Evolutionary conservation across 2,797 vertebrate species (phyloP), one percentile per base, ranked within the genome.

Genomic region (Hybognathus amarus): DNA sequence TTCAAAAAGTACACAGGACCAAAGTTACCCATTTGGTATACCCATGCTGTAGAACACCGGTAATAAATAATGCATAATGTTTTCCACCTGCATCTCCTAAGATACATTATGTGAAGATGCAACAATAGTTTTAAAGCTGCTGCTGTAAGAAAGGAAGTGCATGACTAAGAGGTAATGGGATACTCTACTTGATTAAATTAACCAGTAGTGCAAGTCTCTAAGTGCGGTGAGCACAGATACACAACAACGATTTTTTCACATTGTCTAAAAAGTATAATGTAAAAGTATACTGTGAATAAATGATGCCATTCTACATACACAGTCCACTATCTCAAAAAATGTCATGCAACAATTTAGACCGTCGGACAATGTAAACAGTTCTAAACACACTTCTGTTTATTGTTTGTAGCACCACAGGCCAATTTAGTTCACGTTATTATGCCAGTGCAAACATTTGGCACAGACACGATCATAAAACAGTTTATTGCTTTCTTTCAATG

Each of bases 391-490:
- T 40, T 22, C 12, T 22, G 42, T 70, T 59, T 45, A 42, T 69
- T 69, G 38, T 45, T 24, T 10, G 12, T 45, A 33, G 24, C 52
- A 45, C 45, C 61, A 50, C 12, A 38, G 38, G 42, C 38, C 74
- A 27, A 45, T 50, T 63, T 27, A 5, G 9, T 67, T 40, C 2
- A 24, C 47, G 61, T 79, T 77, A 84, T 40, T 52, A 71, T 66
- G 66, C 54, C 84, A 77, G 73, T 64, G 54, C 54, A 85, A 81
- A 81, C 79, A 54, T 67, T 67, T 85, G 67, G 66, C 75, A 61
- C 20, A 30, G 27, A 45, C 59, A 70, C 20, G 2, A 24, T 80
- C 59, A 79, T 24, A 85, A 73, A 50, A 85, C 77, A 36, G 76
- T 80, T 73, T 52, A 61, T 42, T 52, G 74, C 50, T 56, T 30